These are phyloP conservation scores for Hedychridium roseum DNA, from an alignment of 2,888 invertebrate genomes.

Conservation along the genomic window DNA sequence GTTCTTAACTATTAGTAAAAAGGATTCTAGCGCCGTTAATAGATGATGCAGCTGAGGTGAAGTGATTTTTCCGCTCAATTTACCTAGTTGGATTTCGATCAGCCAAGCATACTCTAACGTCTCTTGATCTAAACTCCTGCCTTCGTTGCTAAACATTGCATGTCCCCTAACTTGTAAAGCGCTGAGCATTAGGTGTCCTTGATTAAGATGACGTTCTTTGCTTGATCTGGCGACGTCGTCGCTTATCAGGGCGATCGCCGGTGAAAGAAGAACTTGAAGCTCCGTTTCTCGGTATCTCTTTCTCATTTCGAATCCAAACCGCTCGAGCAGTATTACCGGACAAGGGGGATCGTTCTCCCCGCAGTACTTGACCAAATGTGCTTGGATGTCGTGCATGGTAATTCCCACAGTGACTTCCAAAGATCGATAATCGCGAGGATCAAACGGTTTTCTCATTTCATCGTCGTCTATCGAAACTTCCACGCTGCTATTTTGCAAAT, in stretches of 20 bases:
- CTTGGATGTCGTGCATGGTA: conserved; percentile 94
- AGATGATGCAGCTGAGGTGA: conserved; percentile 89
- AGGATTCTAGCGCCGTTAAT: conserved; percentile 87
- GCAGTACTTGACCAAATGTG: conserved; percentile 92
- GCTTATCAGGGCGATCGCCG: conserved; percentile 82
- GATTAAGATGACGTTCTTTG: conserved; percentile 77
- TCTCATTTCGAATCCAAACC: conserved; percentile 97
- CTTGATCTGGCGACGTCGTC: conserved; percentile 77
- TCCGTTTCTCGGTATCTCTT: conserved; percentile 92
- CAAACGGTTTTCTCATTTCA: conserved; percentile 73
- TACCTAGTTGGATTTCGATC: conserved; percentile 92
- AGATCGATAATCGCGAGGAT: conserved; percentile 88
- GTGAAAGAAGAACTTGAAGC: conserved; percentile 88
- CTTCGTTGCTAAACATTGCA: conserved; percentile 95
- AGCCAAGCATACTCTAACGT: conserved; percentile 98
- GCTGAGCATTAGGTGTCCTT: conserved; percentile 86
- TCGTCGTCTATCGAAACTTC: conserved; percentile 73
- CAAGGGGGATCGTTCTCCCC: conserved; percentile 90
- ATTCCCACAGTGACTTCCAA: conserved; percentile 91
- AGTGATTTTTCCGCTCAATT: conserved; percentile 89
- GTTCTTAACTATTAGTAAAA: conserved; percentile 84
- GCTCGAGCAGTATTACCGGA: conserved; percentile 86
- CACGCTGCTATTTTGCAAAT: conserved; percentile 62
- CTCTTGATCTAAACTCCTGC: conserved; percentile 88
- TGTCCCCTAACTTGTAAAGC: conserved; percentile 91